A percentile compares a stretch with the other conserved stretches of the same genome.
Evolutionary conservation across 2,888 invertebrate species (phyloP).

Genomic region (Drosophila kanekoi): DNA sequence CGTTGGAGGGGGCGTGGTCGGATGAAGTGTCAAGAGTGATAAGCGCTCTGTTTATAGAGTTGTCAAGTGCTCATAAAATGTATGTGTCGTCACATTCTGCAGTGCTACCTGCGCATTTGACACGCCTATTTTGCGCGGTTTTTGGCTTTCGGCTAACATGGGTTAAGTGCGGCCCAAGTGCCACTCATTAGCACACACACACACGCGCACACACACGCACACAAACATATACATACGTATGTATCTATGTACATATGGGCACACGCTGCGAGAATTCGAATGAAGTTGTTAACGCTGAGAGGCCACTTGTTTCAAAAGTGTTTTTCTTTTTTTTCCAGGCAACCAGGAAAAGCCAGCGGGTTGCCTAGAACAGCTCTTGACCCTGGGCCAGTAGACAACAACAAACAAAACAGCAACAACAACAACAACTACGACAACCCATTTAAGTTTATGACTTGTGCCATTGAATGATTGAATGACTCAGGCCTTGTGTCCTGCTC

Average conservation of each 20-base stretch:
- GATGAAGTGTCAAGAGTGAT: conserved; percentile 50
- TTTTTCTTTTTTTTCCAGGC: conserved; percentile 34
- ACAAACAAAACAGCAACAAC: conserved; percentile 12
- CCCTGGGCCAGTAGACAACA: conserved; percentile 51
- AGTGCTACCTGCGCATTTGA: conserved; percentile 52
- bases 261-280: conserved; percentile 37
- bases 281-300: conserved; percentile 53
- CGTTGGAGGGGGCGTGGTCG: not conserved
- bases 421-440: conserved; percentile 18
- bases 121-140: conserved; percentile 61
- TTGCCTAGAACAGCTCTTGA: conserved; percentile 53
- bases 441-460: conserved; percentile 64
- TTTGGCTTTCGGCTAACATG: conserved; percentile 68
- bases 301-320: conserved; percentile 53
- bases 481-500: conserved; percentile 51
- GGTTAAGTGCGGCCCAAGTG: conserved; percentile 66
- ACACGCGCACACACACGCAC: conserved; percentile 19
- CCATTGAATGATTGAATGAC: conserved; percentile 64
- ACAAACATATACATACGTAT: not conserved
- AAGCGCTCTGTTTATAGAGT: conserved; percentile 73
- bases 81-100: conserved; percentile 18
- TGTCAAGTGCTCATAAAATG: conserved; percentile 73
- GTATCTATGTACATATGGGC: conserved; percentile 12
- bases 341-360: conserved; percentile 53
- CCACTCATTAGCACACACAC: conserved; percentile 69